Conservation (phyloP, 2,113 vertebrate species). For the Aspidoscelis tigris region DNA sequence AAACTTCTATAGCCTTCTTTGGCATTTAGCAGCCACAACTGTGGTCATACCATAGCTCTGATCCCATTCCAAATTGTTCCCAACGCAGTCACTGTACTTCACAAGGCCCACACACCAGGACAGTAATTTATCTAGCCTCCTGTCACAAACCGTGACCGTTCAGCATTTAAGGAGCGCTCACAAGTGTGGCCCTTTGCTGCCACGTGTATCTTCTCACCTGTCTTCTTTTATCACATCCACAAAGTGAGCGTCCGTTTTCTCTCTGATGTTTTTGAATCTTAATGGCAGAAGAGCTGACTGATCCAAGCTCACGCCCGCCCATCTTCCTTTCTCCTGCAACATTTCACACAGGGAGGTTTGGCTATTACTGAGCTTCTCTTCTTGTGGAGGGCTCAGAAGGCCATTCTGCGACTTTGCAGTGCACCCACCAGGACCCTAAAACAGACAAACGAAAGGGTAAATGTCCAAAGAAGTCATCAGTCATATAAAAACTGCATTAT, state of each 20-base stretch:
- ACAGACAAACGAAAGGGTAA: not conserved
- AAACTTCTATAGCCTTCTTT: too few relatives aligned
- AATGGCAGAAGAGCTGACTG: conserved; percentile 92
- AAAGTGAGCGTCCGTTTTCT: conserved; percentile 96
- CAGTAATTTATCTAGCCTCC: not conserved
- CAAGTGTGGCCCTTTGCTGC: too few relatives aligned
- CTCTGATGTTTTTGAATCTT: conserved; percentile 91
- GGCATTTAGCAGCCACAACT: too few relatives aligned
- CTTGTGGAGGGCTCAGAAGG: conserved; percentile 85
- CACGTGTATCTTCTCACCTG: conserved; percentile 79
- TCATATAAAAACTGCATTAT: not conserved
- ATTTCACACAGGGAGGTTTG: conserved; percentile 95
- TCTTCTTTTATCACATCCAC: conserved; percentile 98
- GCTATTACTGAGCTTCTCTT: conserved; percentile 90
- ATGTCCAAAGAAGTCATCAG: not conserved
- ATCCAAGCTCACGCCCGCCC: conserved; percentile 84
- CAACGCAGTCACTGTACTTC: not conserved
- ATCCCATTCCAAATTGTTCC: not conserved
- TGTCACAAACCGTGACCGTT: not conserved
- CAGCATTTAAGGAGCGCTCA: not conserved
- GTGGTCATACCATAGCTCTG: not conserved
- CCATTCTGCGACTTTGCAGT: conserved; percentile 89
- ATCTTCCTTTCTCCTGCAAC: conserved; percentile 90
- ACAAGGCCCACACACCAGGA: not conserved
- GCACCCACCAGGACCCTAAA: conserved; percentile 76